phyloP scores from a whole-genome alignment of 1,140 invertebrate species.

The Ceratina australensis region DNA sequence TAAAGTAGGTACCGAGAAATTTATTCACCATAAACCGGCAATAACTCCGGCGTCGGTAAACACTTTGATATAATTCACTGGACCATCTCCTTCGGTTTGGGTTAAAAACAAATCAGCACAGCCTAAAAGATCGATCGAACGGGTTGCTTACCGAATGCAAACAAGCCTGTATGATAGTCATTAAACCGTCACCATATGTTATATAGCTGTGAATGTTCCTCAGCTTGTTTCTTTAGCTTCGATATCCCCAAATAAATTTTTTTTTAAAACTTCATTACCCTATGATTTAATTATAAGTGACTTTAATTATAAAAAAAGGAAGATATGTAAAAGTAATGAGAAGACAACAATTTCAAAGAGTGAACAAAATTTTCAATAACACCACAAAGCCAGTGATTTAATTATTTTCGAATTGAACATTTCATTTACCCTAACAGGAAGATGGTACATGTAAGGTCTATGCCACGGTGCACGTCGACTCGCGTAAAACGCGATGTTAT shows the following conservation, averaged over 20 bases:
- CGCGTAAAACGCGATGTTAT: constrained; percentile 29
- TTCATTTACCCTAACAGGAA: neutral
- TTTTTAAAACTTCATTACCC: too few relatives aligned
- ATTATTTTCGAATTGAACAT: neutral
- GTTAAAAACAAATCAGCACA: constrained; percentile 32
- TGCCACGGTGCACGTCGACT: neutral
- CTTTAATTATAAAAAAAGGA: too few relatives aligned
- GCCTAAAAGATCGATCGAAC: constrained; percentile 2
- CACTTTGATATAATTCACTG: constrained; percentile 15
- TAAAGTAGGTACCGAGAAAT: constrained; percentile 23
- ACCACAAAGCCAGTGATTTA: too few relatives aligned
- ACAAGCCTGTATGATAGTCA: neutral
- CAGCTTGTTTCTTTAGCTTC: neutral
- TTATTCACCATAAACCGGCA: constrained; percentile 40
- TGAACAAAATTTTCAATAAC: too few relatives aligned
- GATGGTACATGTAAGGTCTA: neutral
- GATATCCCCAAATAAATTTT: too few relatives aligned
- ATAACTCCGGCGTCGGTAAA: constrained; percentile 25
- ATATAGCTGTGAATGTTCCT: neutral
- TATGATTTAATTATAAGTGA: too few relatives aligned
- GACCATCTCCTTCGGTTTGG: neutral
- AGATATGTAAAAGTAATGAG: too few relatives aligned
- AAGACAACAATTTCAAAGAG: too few relatives aligned
- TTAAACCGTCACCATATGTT: constrained; percentile 3
- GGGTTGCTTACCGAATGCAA: neutral